phyloP scores from a whole-genome alignment of 2,113 vertebrate species.

The Natator depressus region DNA sequence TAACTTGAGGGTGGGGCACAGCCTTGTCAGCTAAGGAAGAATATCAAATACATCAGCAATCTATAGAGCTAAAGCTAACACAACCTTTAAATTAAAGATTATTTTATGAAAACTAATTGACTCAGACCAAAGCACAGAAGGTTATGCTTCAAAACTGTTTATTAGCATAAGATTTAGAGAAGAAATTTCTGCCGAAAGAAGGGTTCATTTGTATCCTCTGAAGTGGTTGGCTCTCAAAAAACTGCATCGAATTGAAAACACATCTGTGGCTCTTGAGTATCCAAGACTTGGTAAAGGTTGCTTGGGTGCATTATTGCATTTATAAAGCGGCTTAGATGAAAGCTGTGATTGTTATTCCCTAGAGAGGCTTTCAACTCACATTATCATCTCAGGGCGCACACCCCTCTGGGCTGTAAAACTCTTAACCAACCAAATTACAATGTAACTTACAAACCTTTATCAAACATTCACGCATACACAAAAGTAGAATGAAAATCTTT shows the following conservation, averaged over 20 bases:
- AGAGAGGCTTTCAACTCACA: not conserved
- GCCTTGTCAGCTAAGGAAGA: not conserved
- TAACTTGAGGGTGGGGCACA: not conserved
- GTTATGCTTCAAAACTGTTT: not conserved
- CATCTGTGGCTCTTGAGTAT: not conserved
- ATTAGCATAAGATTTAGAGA: not conserved
- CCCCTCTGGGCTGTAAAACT: not conserved
- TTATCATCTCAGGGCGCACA: not conserved
- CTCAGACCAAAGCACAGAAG: conserved; percentile 8
- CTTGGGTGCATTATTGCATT: not conserved
- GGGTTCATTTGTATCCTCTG: not conserved
- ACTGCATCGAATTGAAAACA: not conserved
- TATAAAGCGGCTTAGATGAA: not conserved
- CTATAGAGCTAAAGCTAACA: not conserved
- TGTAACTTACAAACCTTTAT: not conserved
- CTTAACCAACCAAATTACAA: not conserved
- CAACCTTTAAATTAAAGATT: conserved; percentile 35
- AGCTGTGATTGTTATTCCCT: not conserved
- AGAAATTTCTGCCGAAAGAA: not conserved
- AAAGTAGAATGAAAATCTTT: not conserved
- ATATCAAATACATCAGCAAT: not conserved
- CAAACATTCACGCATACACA: not conserved
- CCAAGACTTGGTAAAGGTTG: not conserved
- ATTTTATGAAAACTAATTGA: conserved; percentile 5
- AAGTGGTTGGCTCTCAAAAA: not conserved